Evolutionary conservation across 2,888 invertebrate genomes (phyloP), one percentile per base, ranked within the genome.

Genomic region (Phymatocera aterrima): DNA sequence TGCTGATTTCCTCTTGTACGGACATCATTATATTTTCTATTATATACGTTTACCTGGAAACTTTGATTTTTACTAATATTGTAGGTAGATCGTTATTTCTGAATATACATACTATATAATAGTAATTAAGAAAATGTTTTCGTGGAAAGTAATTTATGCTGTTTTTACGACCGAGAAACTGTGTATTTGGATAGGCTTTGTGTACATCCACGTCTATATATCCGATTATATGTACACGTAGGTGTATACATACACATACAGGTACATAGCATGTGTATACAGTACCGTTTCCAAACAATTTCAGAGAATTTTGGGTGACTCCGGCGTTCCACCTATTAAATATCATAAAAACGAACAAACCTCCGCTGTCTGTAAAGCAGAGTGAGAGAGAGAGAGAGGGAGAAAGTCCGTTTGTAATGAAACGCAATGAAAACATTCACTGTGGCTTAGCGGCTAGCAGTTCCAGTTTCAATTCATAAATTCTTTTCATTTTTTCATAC

Each of bases 321-420:
- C 21, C 8, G 8, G 1, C n/a, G 18, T 64, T 64, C 34, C n/a
- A 64, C 64, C 64, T 18, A 64, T 64, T 64, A 64, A 64, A 64
- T 64, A 64, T 64, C 64, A 64, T 10, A 15, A n/a, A 61, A 12
- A 31, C 1, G 37, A 37, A 18, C 64, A 10, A 54, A 46, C 46
- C n/a, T 18, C 24, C 24, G 8, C 57, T 3, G 18, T 21, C 24
- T 51, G n/a, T 21, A 51, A 51, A 57, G 57, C 28, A 28, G 28
- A 15, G 54, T 12, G n/a, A n/a, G n/a, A n/a, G n/a, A n/a, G n/a
- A n/a, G n/a, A n/a, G n/a, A n/a, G n/a, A 57, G 21, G 10, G 18
- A 64, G 4, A 10, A 28, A 37, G 37, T 21, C 37, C 61, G 34
- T 37, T 64, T 37, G 31, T 43, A 43, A 24, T 43, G 43, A 68